Conservation (phyloP, 2,797 vertebrate genomes). For the Trachurus trachurus region DNA sequence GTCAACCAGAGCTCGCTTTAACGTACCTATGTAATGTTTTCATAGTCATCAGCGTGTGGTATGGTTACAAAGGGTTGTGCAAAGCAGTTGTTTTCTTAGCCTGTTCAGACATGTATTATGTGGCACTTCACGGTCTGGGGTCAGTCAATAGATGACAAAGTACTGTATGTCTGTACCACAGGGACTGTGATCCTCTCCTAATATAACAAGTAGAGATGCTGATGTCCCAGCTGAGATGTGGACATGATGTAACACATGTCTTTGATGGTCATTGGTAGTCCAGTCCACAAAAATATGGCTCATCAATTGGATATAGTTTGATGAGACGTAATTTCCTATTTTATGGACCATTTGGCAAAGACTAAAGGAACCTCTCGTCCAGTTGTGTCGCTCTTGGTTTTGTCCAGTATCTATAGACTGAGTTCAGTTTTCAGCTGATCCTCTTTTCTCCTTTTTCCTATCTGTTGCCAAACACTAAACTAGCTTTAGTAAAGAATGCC, state of each 20-base stretch:
- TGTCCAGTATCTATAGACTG: constrained; percentile 19
- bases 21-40: constrained; percentile 43
- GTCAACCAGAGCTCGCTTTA: constrained; percentile 44
- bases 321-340: not conserved
- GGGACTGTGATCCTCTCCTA: constrained; percentile 14
- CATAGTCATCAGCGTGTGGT: constrained; percentile 52
- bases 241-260: constrained; percentile 9
- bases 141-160: constrained; percentile 51
- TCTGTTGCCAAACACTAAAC: constrained; percentile 43
- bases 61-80: constrained; percentile 18
- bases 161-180: constrained; percentile 9
- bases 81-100: constrained; percentile 24
- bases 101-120: constrained; percentile 25
- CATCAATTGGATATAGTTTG: constrained; percentile 38
- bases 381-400: constrained; percentile 24
- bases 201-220: constrained; percentile 26
- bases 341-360: constrained; percentile 3
- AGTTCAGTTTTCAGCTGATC: constrained; percentile 33
- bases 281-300: not conserved
- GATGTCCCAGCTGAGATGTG: not conserved
- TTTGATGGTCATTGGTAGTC: not conserved
- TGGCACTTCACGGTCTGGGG: constrained; percentile 43
- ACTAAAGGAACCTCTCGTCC: constrained; percentile 6
- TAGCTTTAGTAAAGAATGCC: constrained; percentile 45
- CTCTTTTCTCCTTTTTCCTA: constrained; percentile 27